Evolutionary conservation across 1,140 invertebrate species (phyloP), one percentile per base, ranked within the genome.

Genomic region (Tyrophagus putrescentiae): DNA sequence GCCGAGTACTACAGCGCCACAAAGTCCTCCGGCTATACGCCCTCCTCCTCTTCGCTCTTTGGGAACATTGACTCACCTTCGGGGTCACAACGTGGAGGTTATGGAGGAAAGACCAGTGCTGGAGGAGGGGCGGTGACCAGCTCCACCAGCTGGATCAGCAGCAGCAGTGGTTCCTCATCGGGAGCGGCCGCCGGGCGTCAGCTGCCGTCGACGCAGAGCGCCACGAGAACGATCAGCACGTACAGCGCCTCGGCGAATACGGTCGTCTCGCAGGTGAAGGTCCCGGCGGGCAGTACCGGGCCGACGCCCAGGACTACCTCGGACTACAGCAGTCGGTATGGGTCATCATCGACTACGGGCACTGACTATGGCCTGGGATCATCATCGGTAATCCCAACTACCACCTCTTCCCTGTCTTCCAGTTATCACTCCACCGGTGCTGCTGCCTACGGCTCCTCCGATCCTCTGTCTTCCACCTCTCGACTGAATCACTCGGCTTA

Each of bases 121-220:
- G 28, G 18, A 27, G 6, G 4, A 29, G 7, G 16, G 5, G 7
- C 23, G 7, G 23, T 53, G 5, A 53, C 50, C 50, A 53, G 18
- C 23, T 48, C 45, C 7, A 48, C 21, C 23, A 25, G 21, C 21
- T 48, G 45, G 45, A 48, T 48, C 23, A 25, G 21, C 21, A 53
- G 23, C 23, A 31, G 16, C 4, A 18, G 31, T 16, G 27, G 3
- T 2, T 27, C 52, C n/a, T 27, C 4, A 31, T 9, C 16, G 9
- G 25, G 18, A 21, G 6, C 18, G 4, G 41, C 18, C 25, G 27
- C 13, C 4, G 52, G 52, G 13, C 52, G 52, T 4, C n/a, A 34
- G 27, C 39, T 54, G 27, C 52, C 52, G 21, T 54, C 52, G 2
- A 54, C 52, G 3, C 52, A 54, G 21, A 54, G 25, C 39, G 52